A percentile compares a stretch with the other conserved stretches of the same genome.
These are phyloP conservation scores for Malacoctenus gilli DNA, from an alignment of 2,797 vertebrate species.

Conservation along the genomic window DNA sequence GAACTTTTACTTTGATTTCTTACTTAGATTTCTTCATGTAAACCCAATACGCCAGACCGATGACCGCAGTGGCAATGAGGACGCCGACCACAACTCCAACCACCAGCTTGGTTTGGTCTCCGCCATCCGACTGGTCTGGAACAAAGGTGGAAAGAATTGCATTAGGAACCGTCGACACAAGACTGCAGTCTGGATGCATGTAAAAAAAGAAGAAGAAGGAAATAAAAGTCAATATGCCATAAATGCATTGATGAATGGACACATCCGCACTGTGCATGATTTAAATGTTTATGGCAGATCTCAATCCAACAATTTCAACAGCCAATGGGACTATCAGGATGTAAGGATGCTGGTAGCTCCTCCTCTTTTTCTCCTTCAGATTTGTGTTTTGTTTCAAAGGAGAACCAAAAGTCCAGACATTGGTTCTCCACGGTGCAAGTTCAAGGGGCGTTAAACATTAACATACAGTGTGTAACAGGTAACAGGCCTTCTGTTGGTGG, in stretches of 20 bases:
- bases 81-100: slow-evolving; percentile 92
- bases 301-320: slow-evolving; percentile 20
- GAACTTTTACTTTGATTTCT: slow-evolving; percentile 45
- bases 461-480: slow-evolving; percentile 41
- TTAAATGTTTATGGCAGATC: slow-evolving; percentile 50
- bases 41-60: slow-evolving; percentile 89
- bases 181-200: slow-evolving; percentile 10
- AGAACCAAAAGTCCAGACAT: slow-evolving; percentile 28
- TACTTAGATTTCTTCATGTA: slow-evolving; percentile 96
- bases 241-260: slow-evolving; percentile 64
- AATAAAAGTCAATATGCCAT: slow-evolving; percentile 21
- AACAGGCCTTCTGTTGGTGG: slow-evolving; percentile 24
- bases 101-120: slow-evolving; percentile 88
- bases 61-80: slow-evolving; percentile 85
- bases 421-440: slow-evolving; percentile 18
- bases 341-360: slow-evolving; percentile 81
- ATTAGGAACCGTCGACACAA: slow-evolving; percentile 13
- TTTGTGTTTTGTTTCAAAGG: slow-evolving; percentile 9
- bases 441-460: slow-evolving; percentile 25
- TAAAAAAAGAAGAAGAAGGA: slow-evolving; percentile 1
- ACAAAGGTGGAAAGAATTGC: slow-evolving; percentile 34
- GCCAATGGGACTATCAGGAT: slow-evolving; percentile 61
- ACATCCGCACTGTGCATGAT: slow-evolving; percentile 62
- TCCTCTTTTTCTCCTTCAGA: slow-evolving; percentile 54
- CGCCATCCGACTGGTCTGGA: slow-evolving; percentile 69